Percentiles rank a stretch among this genome's conserved stretches.
These are phyloP conservation scores for Darevskia mixta DNA, from an alignment of 2,797 vertebrate genomes.

Conservation along the genomic window DNA sequence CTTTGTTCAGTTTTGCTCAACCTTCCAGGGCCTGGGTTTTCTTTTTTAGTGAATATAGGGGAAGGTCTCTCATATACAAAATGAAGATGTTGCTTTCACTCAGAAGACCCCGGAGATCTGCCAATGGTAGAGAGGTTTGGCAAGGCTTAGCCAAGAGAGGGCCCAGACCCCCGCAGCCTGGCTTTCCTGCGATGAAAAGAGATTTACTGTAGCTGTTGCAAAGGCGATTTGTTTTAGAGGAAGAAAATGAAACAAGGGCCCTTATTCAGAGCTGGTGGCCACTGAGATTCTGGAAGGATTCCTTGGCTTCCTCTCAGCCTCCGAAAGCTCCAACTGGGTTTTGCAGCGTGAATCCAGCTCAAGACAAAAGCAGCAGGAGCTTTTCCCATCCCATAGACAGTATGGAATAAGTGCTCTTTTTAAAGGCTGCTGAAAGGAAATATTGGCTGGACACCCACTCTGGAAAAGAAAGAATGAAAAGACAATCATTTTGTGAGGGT, in stretches of 20 bases:
- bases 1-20: neutral
- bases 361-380: constrained; percentile 58
- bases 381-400: constrained; percentile 61
- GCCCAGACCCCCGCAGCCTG: constrained; percentile 24
- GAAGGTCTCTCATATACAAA: constrained; percentile 26
- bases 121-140: constrained; percentile 45
- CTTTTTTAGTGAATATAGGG: neutral
- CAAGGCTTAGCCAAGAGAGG: constrained; percentile 45
- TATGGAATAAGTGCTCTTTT: constrained; percentile 59
- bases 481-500: constrained; percentile 46
- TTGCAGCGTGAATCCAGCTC: constrained; percentile 1
- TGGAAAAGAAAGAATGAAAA: constrained; percentile 29
- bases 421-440: constrained; percentile 60
- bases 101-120: constrained; percentile 29
- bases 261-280: constrained; percentile 66
- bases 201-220: constrained; percentile 65
- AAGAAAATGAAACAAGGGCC: constrained; percentile 68
- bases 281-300: constrained; percentile 72
- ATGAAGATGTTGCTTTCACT: constrained; percentile 54
- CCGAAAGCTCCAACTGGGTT: neutral
- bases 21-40: constrained; percentile 44
- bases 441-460: constrained; percentile 53
- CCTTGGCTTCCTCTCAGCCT: constrained; percentile 54
- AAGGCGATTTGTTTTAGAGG: constrained; percentile 59
- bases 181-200: constrained; percentile 41